A percentile compares a stretch with the other conserved stretches of the same genome.
Conservation (phyloP, 2,797 vertebrate genomes). For the Lepilemur septentrionalis region DNA sequence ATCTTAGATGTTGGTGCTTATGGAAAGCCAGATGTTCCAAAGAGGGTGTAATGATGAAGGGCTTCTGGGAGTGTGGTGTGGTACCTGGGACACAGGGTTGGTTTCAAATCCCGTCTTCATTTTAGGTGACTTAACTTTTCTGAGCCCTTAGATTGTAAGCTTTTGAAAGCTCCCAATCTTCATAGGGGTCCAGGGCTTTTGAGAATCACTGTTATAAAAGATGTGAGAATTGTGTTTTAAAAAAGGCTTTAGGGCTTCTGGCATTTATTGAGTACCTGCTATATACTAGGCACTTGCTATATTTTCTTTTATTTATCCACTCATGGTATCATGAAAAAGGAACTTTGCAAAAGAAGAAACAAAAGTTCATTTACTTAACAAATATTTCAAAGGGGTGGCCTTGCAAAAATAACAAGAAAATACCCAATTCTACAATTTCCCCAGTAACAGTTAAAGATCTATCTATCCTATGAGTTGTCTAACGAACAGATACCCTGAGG, state of each 20-base stretch:
- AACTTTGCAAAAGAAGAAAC: constrained; percentile 17
- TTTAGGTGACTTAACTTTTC: neutral
- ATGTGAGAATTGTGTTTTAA: neutral
- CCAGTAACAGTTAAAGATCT: too few relatives aligned
- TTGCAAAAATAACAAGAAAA: too few relatives aligned
- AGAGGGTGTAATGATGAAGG: neutral
- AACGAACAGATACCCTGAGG: too few relatives aligned
- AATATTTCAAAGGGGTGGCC: neutral
- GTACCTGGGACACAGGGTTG: neutral
- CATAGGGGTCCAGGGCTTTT: neutral
- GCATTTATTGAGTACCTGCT: neutral
- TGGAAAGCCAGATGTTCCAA: neutral
- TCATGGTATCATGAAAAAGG: neutral
- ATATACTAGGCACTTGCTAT: neutral
- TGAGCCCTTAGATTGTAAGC: neutral
- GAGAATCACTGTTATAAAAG: neutral
- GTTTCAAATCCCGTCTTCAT: neutral
- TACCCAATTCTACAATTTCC: too few relatives aligned
- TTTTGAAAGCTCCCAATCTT: neutral
- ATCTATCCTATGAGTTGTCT: too few relatives aligned
- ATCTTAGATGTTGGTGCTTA: neutral
- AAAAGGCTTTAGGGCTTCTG: neutral
- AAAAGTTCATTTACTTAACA: neutral
- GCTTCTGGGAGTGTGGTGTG: neutral
- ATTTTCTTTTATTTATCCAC: neutral